Evolutionary conservation across 2,113 vertebrate species (phyloP).

Genomic region (Vireo altiloquus): DNA sequence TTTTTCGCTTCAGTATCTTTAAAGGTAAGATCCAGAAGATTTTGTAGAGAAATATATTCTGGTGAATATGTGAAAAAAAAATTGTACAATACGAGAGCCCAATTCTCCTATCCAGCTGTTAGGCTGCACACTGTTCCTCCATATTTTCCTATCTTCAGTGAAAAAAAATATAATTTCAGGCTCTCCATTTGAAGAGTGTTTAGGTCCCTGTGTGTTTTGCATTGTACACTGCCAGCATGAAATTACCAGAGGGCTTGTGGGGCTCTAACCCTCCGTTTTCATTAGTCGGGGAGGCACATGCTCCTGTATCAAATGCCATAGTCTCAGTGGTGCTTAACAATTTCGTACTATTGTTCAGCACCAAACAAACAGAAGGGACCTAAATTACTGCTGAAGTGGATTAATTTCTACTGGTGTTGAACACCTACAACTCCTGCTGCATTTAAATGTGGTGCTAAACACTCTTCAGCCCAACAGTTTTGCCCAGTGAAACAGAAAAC

Average conservation of each 20-base stretch:
- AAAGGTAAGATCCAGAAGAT: slow-evolving; percentile 39
- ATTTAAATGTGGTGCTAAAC: slow-evolving; percentile 16
- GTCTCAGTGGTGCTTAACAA: slow-evolving; percentile 23
- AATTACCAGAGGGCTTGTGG: slow-evolving; percentile 34
- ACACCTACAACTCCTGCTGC: neutral
- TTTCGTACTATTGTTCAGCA: slow-evolving; percentile 35
- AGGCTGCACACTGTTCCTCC: neutral
- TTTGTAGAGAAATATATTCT: neutral
- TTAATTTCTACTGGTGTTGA: neutral
- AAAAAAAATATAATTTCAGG: neutral
- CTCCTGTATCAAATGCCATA: neutral
- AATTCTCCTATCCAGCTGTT: neutral
- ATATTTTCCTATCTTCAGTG: neutral
- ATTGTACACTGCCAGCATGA: neutral
- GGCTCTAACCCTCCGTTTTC: neutral
- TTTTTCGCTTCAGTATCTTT: slow-evolving; percentile 26
- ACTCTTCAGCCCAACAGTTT: neutral
- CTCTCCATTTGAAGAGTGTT: neutral
- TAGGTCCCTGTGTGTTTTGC: neutral
- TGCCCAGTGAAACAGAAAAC: neutral
- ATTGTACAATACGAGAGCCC: neutral
- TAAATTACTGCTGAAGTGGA: slow-evolving; percentile 39
- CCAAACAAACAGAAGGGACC: slow-evolving; percentile 40
- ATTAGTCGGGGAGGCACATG: neutral
- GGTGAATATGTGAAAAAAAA: neutral